Evolutionary conservation across 2,797 vertebrate genomes (phyloP).

Genomic region (Artibeus lituratus): DNA sequence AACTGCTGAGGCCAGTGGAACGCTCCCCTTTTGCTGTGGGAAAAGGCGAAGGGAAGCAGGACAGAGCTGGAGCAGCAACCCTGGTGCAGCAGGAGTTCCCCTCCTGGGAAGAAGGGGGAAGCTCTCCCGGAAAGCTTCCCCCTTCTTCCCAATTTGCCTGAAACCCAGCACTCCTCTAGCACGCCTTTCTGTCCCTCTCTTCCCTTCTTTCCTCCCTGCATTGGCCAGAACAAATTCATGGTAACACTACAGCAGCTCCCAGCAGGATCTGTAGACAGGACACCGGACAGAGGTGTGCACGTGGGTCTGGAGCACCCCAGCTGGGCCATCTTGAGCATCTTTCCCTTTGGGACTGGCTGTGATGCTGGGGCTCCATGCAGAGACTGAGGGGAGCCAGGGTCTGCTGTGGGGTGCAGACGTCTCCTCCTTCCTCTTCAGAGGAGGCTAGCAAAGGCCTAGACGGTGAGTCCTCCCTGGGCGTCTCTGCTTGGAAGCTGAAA

Average conservation of each 20-base stretch:
- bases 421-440: too few relatives aligned
- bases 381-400: background rate
- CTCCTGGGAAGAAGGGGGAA: background rate
- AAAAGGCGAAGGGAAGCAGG: background rate
- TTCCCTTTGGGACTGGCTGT: background rate
- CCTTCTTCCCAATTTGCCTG: too few relatives aligned
- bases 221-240: background rate
- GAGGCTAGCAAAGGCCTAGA: background rate
- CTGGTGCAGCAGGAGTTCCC: background rate
- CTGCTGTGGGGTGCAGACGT: background rate
- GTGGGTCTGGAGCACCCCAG: background rate
- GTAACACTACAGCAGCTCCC: background rate
- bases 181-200: fast-evolving
- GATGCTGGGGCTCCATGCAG: background rate
- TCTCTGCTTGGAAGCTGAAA: constrained; percentile 35
- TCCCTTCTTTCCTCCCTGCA: background rate
- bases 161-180: background rate
- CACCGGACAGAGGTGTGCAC: background rate
- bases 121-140: background rate
- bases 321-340: background rate
- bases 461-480: background rate
- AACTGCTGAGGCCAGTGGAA: background rate
- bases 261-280: background rate
- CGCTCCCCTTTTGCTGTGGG: background rate
- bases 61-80: background rate